These are phyloP conservation scores for Anoplopoma fimbria DNA, from an alignment of 2,113 vertebrate genomes.

Conservation along the genomic window DNA sequence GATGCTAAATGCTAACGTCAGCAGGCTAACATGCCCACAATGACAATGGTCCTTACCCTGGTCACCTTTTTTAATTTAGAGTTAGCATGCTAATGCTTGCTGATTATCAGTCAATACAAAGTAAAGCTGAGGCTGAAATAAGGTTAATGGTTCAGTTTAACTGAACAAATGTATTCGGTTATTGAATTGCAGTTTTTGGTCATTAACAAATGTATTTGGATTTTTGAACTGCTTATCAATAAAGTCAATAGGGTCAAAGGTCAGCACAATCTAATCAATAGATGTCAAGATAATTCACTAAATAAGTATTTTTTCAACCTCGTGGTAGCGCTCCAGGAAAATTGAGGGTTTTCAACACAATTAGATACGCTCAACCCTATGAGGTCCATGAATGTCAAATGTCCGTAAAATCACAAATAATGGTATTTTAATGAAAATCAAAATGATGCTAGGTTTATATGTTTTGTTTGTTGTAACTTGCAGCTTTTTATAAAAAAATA, in stretches of 20 bases:
- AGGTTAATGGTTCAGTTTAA: not conserved
- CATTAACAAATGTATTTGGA: no score
- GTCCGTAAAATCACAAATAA: not conserved
- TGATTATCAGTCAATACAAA: no score
- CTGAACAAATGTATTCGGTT: no score
- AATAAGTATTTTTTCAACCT: not conserved
- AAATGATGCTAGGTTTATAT: not conserved
- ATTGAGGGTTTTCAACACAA: not conserved
- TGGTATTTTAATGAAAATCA: not conserved
- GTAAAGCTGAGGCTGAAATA: not conserved
- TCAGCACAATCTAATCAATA: no score
- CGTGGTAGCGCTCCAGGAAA: not conserved
- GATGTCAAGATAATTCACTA: not conserved
- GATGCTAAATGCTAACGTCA: not conserved
- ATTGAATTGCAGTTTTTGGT: no score
- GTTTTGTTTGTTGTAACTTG: not conserved
- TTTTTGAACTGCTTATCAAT: not conserved
- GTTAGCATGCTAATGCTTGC: no score
- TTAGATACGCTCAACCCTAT: not conserved
- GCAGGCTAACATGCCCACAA: no score
- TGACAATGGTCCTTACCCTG: no score
- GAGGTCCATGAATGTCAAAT: not conserved
- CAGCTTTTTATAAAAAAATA: not conserved
- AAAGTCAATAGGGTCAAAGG: not conserved
- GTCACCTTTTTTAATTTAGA: no score